Evolutionary conservation across 2,888 invertebrate genomes (phyloP).

Genomic region (Chalcis sispes): DNA sequence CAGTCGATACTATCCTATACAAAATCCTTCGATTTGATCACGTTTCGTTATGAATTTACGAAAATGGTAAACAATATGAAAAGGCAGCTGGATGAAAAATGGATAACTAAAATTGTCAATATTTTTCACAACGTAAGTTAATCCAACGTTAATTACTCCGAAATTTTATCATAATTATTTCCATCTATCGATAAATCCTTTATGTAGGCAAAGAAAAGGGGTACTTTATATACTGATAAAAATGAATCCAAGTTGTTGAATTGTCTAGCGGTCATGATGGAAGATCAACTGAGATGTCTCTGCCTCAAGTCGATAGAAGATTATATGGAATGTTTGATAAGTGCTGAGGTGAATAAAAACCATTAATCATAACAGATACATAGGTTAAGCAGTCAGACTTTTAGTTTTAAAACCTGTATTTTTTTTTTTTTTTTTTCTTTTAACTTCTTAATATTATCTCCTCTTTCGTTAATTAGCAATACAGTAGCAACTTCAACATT

Average conservation of each 20-base stretch:
- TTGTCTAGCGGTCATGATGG: conserved; percentile 91
- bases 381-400: not conserved
- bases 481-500: conserved; percentile 84
- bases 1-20: conserved; percentile 79
- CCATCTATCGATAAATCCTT: too few species aligned
- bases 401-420: too few species aligned
- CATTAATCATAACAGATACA: not conserved
- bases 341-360: conserved; percentile 81
- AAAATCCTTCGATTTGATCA: conserved; percentile 83
- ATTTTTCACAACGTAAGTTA: conserved; percentile 80
- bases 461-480: too few species aligned
- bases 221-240: conserved; percentile 82
- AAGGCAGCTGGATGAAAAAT: conserved; percentile 81
- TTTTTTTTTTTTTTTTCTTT: not conserved
- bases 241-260: conserved; percentile 88
- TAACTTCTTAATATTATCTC: too few species aligned
- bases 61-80: conserved; percentile 83
- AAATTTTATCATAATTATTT: too few species aligned
- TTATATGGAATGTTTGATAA: conserved; percentile 86
- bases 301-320: conserved; percentile 88
- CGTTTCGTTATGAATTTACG: conserved; percentile 79
- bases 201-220: conserved; percentile 82
- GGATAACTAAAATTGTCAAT: conserved; percentile 81
- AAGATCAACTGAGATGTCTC: conserved; percentile 88
- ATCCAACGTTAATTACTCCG: too few species aligned